Conservation (phyloP, 2,797 vertebrate species). For the Pseudochirops corinnae region DNA sequence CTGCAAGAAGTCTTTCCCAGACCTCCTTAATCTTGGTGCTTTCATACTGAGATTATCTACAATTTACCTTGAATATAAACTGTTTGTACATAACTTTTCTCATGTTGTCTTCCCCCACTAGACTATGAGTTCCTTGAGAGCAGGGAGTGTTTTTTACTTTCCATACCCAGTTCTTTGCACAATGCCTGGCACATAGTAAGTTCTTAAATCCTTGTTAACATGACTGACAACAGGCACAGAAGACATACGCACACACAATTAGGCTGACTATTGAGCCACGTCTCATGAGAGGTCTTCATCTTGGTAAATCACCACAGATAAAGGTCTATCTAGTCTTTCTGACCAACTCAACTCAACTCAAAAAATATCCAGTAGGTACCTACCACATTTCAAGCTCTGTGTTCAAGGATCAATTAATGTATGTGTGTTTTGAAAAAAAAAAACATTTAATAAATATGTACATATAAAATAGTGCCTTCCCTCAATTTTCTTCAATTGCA, state of each 20-base stretch:
- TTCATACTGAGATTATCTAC: background rate
- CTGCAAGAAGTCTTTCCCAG: background rate
- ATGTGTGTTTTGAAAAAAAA: too few species aligned
- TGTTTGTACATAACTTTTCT: background rate
- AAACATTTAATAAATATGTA: background rate
- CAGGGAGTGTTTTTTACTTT: background rate
- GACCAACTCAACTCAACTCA: background rate
- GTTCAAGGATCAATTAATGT: background rate
- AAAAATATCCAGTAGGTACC: background rate
- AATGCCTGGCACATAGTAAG: background rate
- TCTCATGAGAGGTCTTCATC: background rate
- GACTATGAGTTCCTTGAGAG: background rate
- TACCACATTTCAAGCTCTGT: background rate
- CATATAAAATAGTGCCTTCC: background rate
- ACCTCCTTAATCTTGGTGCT: background rate
- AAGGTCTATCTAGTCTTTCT: background rate
- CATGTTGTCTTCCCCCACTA: background rate
- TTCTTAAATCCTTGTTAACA: background rate
- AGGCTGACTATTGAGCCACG: background rate
- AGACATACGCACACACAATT: background rate
- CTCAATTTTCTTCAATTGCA: background rate
- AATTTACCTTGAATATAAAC: background rate
- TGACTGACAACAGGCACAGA: background rate
- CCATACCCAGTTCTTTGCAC: background rate
- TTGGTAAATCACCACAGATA: background rate